These are phyloP conservation scores for Talpa occidentalis DNA, from an alignment of 2,113 vertebrate species.

Conservation along the genomic window DNA sequence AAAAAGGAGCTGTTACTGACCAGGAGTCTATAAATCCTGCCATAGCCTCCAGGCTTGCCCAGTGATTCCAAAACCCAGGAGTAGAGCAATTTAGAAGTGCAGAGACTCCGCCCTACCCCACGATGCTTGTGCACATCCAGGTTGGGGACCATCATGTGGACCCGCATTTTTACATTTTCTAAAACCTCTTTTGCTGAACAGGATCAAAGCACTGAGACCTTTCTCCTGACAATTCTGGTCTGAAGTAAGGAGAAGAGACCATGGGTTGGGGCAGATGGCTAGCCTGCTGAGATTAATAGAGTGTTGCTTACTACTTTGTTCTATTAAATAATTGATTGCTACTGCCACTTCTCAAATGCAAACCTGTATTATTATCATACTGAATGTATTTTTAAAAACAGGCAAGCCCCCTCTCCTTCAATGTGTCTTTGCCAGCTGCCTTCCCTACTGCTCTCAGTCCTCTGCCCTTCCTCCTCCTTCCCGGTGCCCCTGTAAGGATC, in stretches of 20 bases:
- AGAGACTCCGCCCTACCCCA: background rate
- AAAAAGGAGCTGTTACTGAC: background rate
- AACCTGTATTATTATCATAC: background rate
- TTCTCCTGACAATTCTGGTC: background rate
- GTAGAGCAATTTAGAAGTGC: background rate
- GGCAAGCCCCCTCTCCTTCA: background rate
- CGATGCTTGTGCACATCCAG: background rate
- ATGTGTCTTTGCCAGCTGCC: background rate
- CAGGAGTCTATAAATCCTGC: background rate
- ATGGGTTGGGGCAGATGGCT: fast-evolving
- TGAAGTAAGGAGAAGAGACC: background rate
- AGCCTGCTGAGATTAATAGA: background rate
- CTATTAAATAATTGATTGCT: background rate
- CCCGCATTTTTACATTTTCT: background rate
- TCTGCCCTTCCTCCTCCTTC: background rate
- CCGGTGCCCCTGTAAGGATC: background rate
- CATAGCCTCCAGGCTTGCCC: background rate
- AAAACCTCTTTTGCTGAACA: background rate
- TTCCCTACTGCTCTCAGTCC: fast-evolving
- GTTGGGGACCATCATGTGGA: background rate
- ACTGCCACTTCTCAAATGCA: background rate
- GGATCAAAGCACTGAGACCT: background rate
- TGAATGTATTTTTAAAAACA: background rate
- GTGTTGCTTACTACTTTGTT: background rate
- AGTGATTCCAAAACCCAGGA: background rate